Evolutionary conservation across 2,888 invertebrate genomes (phyloP), one percentile per base, ranked within the genome.

Genomic region (Opisthograptis luteolata): DNA sequence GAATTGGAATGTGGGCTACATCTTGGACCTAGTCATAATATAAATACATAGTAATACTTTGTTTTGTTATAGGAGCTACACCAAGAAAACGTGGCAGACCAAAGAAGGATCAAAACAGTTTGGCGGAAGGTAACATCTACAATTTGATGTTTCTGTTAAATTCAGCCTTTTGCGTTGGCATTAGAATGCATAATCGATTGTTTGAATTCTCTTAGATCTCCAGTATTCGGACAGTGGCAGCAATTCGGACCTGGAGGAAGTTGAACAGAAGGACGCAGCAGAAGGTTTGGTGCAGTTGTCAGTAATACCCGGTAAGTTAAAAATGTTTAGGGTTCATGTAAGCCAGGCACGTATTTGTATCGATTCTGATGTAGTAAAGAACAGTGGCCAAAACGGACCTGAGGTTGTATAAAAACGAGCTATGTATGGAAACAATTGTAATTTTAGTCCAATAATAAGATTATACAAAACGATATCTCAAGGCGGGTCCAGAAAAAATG

Each of bases 231-330:
- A 91, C 56, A 91, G 90, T 41, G 91, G 91, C 24, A 91, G 91
- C 59, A 49, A 49, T 22, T 91, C 91, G 0, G 91, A 85, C 9
- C 64, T 91, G 19, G 91, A 91, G 41, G 91, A 91, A 46, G 91
- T 91, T n/a, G 89, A 91, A 60, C 84, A 84, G 42, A 94, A 94
- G 71, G 95, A 95, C 69, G 95, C 93, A 0, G 94, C 94, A 0
- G 95, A 95, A 78, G 94, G 95, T 6, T 94, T 95, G 94, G 95
- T 95, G 27, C 95, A 95, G 74, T 87, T 95, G 25, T 84, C 88
- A 15, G 80, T 87, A 1, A 73, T 70, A 6, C 76, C 83, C 15
- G 85, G 85, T 84, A 60, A 56, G 69, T 58, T 0, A 36, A 28
- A 19, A 7, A n/a, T 15, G 6, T 17, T 7, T 13, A n/a, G n/a